Evolutionary conservation across 2,888 invertebrate genomes (phyloP).

Genomic region (Drosophila maculinotata): DNA sequence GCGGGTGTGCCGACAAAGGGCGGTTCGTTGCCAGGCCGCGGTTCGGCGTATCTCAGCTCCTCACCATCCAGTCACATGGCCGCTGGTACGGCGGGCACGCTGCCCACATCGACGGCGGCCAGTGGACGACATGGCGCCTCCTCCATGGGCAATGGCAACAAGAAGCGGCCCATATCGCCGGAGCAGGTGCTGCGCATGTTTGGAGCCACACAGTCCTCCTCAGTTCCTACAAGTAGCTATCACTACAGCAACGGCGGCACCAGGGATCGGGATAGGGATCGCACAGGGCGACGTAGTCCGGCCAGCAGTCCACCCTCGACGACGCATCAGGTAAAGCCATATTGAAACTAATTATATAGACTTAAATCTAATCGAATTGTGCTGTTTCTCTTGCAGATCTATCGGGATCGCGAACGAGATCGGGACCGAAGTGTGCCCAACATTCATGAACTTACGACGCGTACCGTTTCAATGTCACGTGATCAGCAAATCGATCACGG

Average conservation of each 20-base stretch:
- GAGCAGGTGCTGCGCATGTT: slow-evolving; percentile 91
- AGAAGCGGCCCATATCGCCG: slow-evolving; percentile 93
- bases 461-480: slow-evolving; percentile 94
- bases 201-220: slow-evolving; percentile 86
- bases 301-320: slow-evolving; percentile 92
- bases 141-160: slow-evolving; percentile 82
- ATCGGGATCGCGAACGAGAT: slow-evolving; percentile 86
- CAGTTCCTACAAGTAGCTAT: slow-evolving; percentile 86
- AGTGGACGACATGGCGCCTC: slow-evolving; percentile 85
- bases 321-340: slow-evolving; percentile 88
- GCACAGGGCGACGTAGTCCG: slow-evolving; percentile 86
- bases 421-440: slow-evolving; percentile 87
- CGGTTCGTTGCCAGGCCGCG: slow-evolving; percentile 85
- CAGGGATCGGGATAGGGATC: slow-evolving; percentile 78
- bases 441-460: slow-evolving; percentile 91
- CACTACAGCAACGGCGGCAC: slow-evolving; percentile 85
- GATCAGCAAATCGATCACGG: slow-evolving; percentile 93
- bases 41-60: slow-evolving; percentile 90
- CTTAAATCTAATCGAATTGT: no score
- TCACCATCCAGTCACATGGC: slow-evolving; percentile 87
- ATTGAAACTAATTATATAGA: no score
- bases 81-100: slow-evolving; percentile 82
- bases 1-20: slow-evolving; percentile 85
- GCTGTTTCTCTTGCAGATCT: slow-evolving; percentile 85
- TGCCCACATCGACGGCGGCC: slow-evolving; percentile 85